Conservation (phyloP, 1,140 invertebrate species). For the Drosophila quadrilineata region DNA sequence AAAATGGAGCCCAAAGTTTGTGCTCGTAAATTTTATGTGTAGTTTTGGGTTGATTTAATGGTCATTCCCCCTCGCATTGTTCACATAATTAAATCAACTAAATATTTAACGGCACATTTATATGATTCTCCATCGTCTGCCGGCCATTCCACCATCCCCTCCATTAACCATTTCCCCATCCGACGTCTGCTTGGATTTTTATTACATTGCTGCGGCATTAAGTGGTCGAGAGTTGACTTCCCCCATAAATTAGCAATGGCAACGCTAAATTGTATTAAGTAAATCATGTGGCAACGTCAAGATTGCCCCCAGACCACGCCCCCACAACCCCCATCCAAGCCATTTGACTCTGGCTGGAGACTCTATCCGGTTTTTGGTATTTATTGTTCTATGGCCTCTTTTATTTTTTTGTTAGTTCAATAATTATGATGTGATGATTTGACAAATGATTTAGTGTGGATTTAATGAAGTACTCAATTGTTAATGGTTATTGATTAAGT, state of each 20-base stretch:
- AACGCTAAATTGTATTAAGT: constrained; percentile 58
- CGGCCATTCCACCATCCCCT: not conserved
- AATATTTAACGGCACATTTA: constrained; percentile 78
- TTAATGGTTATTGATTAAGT: not conserved
- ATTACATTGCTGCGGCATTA: constrained; percentile 68
- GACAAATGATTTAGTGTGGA: constrained; percentile 18
- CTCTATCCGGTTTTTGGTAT: constrained; percentile 4
- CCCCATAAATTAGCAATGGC: constrained; percentile 61
- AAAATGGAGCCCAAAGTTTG: constrained; percentile 41
- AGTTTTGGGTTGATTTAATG: constrained; percentile 77
- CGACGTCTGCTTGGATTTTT: constrained; percentile 64
- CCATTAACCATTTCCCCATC: constrained; percentile 43
- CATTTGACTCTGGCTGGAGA: not conserved
- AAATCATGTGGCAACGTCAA: constrained; percentile 53
- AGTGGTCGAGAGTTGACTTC: constrained; percentile 48
- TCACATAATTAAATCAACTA: constrained; percentile 78
- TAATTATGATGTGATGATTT: constrained; percentile 37
- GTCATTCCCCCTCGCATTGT: constrained; percentile 9
- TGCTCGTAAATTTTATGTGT: constrained; percentile 65
- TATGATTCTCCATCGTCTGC: constrained; percentile 28
- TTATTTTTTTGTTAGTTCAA: constrained; percentile 4
- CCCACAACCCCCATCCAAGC: too few species aligned
- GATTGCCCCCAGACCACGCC: constrained; percentile 9
- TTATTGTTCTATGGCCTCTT: too few species aligned
- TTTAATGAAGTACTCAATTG: not conserved